Evolutionary conservation across 2,113 vertebrate species (phyloP), one percentile per base, ranked within the genome.

Genomic region (Paradisaea rubra): DNA sequence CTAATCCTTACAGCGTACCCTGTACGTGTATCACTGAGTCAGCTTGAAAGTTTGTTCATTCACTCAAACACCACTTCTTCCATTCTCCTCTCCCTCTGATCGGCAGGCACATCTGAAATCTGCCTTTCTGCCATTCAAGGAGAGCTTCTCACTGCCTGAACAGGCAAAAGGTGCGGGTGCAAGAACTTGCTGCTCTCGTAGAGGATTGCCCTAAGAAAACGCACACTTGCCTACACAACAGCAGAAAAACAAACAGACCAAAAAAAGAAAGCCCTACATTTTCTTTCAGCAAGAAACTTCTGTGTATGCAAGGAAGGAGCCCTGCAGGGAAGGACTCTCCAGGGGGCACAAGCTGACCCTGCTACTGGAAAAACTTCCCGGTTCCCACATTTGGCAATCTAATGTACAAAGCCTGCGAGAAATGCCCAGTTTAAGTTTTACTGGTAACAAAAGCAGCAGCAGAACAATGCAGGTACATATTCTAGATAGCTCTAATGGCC

Each of bases 41-140:
- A 97, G 91, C 93, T 25, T 9, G 97, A 96, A 93, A 96, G 84
- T 95, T 72, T 57, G 70, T 97, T 98, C 97, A 98, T 97, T 97
- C 97, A 98, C 94, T 97, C 83, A 21, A 97, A 94, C 96, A 79
- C 72, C 3, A 10, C 81, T 80, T 77, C 91, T 96, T 96, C 97
- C 96, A 96, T 88, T 86, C 96, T 91, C 60, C 73, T 86, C n/a
- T 50, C 65, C 66, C 79, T 70, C 80, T 92, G 72, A 86, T 81
- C 59, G 12, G 50, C 76, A 88, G 57, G 56, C 88, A 92, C 59
- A 35, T 65, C 76, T 84, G 71, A 88, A 54, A 30, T 63, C 56
- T 50, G 52, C 65, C 91, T 81, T 64, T 42, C 64, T 72, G 82
- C 82, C 91, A 68, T 84, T 91, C 92, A 94, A 49, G 52, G 49